Conservation (phyloP, 2,113 vertebrate species). For the Bos indicus region DNA sequence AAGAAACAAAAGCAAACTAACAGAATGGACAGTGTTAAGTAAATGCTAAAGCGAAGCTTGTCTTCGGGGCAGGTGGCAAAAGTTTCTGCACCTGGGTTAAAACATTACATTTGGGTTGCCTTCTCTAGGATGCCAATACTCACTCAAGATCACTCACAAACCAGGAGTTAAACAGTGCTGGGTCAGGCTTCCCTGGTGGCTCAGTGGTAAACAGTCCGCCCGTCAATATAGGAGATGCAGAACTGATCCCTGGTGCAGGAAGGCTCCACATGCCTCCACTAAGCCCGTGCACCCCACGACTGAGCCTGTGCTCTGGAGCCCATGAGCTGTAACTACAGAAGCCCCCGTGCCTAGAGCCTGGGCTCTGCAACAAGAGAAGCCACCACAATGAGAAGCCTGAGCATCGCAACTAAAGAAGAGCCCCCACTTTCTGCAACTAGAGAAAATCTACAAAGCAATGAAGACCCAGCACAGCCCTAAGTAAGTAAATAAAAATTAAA, state of each 20-base stretch:
- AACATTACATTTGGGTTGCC: too few species aligned
- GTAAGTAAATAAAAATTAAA: background rate
- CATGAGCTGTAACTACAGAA: background rate
- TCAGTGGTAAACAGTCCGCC: background rate
- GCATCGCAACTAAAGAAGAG: background rate
- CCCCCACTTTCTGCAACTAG: background rate
- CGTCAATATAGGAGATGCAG: background rate
- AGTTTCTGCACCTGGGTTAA: background rate
- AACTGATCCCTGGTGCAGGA: background rate
- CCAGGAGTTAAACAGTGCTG: background rate
- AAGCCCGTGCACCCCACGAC: rapidly evolving
- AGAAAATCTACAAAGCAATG: background rate
- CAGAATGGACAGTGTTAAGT: background rate
- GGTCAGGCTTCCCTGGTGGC: background rate
- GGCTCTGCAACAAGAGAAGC: background rate
- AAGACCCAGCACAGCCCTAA: background rate
- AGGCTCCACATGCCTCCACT: background rate
- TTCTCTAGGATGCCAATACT: background rate
- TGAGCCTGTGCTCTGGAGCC: background rate
- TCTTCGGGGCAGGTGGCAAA: background rate
- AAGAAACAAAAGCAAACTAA: background rate
- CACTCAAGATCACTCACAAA: background rate
- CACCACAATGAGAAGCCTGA: background rate
- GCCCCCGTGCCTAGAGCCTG: rapidly evolving
- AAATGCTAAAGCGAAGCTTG: background rate